A percentile compares a stretch with the other conserved stretches of the same genome.
Evolutionary conservation across 2,797 vertebrate species (phyloP).

Genomic region (Gadopsis bispinosus): DNA sequence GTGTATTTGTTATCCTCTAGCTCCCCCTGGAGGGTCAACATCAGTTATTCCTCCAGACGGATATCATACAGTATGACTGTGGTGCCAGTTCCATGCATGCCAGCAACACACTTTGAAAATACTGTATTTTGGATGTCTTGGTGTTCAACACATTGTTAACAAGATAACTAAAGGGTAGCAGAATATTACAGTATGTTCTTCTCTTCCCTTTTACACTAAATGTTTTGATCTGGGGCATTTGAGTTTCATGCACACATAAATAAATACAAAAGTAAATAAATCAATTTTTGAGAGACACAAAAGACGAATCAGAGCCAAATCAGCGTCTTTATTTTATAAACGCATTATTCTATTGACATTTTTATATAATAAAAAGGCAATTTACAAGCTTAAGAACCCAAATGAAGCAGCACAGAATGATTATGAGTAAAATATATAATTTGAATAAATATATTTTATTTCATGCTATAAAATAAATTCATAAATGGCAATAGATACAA

Average conservation of each 20-base stretch:
- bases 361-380: conserved; percentile 99
- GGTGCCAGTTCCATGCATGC: background rate
- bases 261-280: background rate
- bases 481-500: conserved; percentile 98
- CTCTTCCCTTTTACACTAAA: background rate
- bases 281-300: conserved; percentile 37
- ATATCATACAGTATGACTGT: background rate
- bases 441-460: conserved; percentile 99
- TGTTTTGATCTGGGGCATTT: background rate
- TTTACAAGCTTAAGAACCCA: conserved; percentile 99
- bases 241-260: background rate
- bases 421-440: conserved; percentile 99
- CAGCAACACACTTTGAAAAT: background rate
- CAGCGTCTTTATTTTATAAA: conserved; percentile 99
- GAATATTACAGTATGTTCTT: background rate
- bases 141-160: background rate
- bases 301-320: conserved; percentile 88
- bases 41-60: background rate
- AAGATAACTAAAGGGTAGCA: background rate
- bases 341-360: conserved; percentile 96
- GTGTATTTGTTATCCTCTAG: conserved; percentile 45
- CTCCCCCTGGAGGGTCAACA: conserved; percentile 74
- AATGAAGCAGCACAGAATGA: conserved; percentile 93
- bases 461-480: conserved; percentile 99
- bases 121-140: background rate